Base-by-base conservation (phyloP, 1,140 invertebrate genomes). In the Xylocopa sonorina region DNA sequence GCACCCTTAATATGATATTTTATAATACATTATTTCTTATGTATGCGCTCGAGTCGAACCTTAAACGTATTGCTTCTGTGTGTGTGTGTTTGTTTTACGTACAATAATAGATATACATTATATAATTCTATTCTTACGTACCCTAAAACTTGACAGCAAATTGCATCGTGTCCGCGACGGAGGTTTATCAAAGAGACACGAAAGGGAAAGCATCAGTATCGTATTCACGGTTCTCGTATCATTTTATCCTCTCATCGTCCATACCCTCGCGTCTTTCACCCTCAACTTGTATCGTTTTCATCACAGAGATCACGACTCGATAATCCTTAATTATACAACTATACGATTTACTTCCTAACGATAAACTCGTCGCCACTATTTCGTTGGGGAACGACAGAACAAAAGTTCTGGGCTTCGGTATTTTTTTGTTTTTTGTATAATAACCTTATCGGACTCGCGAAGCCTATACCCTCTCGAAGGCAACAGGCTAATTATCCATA, bases 241-340 rank as follows among this genome's bases (percentile, higher is more conserved):
- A 53, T 53, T 46, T 18, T 55, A 7, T 58, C 27, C 14, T 27
- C 6, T 16, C 51, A 46, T 32, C 24, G 43, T 67, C 50, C 18
- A 0, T 48, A 32, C 18, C 10, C 4, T 32, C 63, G 16, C 5
- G 14, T 24, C 18, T 48, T n/a, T 3, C 0, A 2, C 46, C 21
- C 21, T 48, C 3, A 57, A 29, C 62, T 29, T 9, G 10, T n/a
- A 58, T 64, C 46, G 60, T 53, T 6, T 21, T 34, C 71, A 82
- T 83, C 77, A 78, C 83, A 83, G 69, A 86, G 77, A 86, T 83
- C 77, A 73, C 73, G 77, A 71, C 64, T 85, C 77, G 53, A 58
- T 83, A 62, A 81, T 80, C 41, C 24, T 80, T 85, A 77, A 69
- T 66, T 43, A 62, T 64, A 79, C 46, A 73, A 74, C 46, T 81